These are phyloP conservation scores for Mesorhabditis spiculigera DNA, from an alignment of 2,888 invertebrate species.

Conservation along the genomic window DNA sequence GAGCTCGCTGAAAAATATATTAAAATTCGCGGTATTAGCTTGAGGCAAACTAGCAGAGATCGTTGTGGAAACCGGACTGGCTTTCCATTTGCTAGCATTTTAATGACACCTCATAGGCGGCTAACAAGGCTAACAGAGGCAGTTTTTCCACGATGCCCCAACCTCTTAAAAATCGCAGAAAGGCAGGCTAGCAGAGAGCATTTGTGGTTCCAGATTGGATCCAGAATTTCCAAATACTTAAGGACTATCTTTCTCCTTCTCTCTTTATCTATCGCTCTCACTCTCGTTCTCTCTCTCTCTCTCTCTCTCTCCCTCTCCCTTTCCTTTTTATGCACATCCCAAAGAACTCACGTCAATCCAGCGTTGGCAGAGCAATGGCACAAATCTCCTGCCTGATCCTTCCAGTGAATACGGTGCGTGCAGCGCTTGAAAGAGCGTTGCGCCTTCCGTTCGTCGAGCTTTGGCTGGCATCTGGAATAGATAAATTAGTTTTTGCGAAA, in stretches of 20 bases:
- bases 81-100: neutral
- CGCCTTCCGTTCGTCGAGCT: conserved; percentile 46
- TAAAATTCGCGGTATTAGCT: no score
- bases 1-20: conserved; percentile 33
- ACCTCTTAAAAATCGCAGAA: no score
- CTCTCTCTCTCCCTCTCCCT: conserved; percentile 3
- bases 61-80: conserved; percentile 10
- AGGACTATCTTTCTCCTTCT: no score
- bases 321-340: neutral
- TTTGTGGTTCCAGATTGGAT: no score
- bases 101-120: no score
- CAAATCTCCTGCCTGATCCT: conserved; percentile 48
- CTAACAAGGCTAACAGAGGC: no score
- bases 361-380: conserved; percentile 52
- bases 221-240: no score
- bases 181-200: no score
- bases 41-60: no score
- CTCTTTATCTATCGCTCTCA: no score
- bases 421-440: conserved; percentile 41
- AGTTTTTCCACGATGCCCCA: no score
- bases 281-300: no score
- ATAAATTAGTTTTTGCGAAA: neutral
- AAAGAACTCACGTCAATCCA: conserved; percentile 31
- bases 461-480: conserved; percentile 45
- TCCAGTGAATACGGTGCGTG: conserved; percentile 48